Evolutionary conservation across 2,888 invertebrate genomes (phyloP).

Genomic region (Chironomus tentans): DNA sequence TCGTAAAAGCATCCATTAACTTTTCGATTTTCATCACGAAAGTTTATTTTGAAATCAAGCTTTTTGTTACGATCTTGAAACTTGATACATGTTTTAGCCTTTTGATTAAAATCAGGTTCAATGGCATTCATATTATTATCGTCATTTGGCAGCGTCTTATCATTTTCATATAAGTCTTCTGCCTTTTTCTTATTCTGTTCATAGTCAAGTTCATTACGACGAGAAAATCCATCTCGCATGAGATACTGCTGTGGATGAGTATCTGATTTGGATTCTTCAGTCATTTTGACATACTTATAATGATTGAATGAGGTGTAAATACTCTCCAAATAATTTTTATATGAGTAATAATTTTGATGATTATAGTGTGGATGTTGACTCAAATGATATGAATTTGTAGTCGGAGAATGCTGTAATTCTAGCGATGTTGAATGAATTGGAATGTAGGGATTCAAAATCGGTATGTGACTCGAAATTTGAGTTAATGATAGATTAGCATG

Average conservation of each 20-base stretch:
- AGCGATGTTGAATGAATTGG: background rate
- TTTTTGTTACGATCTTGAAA: conserved; percentile 20
- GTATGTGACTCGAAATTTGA: background rate
- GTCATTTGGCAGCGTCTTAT: background rate
- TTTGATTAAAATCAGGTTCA: background rate
- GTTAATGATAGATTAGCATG: background rate
- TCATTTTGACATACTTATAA: background rate
- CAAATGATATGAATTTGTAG: background rate
- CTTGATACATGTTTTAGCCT: conserved; percentile 2
- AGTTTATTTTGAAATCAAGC: conserved; percentile 13
- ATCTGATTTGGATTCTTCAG: background rate
- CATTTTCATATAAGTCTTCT: background rate
- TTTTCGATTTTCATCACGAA: conserved; percentile 16
- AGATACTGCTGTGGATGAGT: background rate
- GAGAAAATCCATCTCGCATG: background rate
- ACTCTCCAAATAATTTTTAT: background rate
- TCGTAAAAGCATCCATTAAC: conserved; percentile 9
- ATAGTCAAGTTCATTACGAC: background rate
- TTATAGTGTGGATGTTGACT: background rate
- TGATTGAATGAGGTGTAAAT: background rate
- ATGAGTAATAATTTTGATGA: background rate
- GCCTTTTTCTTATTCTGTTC: background rate
- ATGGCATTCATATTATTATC: background rate
- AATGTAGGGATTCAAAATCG: conserved; percentile 9
- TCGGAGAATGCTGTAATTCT: background rate